Evolutionary conservation across 2,797 vertebrate species (phyloP), one percentile per base, ranked within the genome.

Genomic region (Brachymystax lenok): DNA sequence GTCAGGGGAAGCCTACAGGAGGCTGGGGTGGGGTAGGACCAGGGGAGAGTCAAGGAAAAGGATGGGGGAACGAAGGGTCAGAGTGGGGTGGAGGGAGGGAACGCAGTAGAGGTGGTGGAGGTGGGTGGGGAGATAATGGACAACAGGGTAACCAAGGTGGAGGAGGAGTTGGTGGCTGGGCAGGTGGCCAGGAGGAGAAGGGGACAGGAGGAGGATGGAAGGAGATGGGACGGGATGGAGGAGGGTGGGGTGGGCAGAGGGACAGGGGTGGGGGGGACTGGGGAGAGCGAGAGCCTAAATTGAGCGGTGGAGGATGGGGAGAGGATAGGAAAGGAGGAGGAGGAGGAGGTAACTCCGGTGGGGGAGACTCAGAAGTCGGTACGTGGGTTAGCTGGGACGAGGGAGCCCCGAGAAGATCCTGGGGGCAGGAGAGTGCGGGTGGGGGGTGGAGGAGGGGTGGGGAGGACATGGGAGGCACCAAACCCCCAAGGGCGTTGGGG

Each of bases 1-100:
- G 86, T 35, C 96, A 97, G 90, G 96, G 94, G 86, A 98, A 98
- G 91, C 91, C 93, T 92, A 94, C 93, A 90, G 96, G 96, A 95
- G 95, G 95, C 88, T 97, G 96, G 94, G 91, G 86, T 59, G 85
- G 81, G 21, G 70, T 74, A 24, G 73, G 85, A 19, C 3, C 82
- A 52, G 86, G 82, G 86, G 95, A 89, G 90, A 92, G 46, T 91
- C 94, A 96, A 35, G 90, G 95, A 89, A 96, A 97, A 95, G 95
- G 96, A 87, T 94, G 98, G 98, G 95, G 92, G 64, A 59, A 91
- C 17, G 92, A 94, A 19, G 90, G 77, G 28, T 74, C 77, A 7
- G 85, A 98, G 76, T 98, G 97, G 97, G 95, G 96, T 87, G 95
- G 96, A 77, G 88, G 92, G 35, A 85, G 88, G 84, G 81, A 83